Base-by-base conservation (phyloP, 2,113 vertebrate species). In the Mionectes macconnelli region DNA sequence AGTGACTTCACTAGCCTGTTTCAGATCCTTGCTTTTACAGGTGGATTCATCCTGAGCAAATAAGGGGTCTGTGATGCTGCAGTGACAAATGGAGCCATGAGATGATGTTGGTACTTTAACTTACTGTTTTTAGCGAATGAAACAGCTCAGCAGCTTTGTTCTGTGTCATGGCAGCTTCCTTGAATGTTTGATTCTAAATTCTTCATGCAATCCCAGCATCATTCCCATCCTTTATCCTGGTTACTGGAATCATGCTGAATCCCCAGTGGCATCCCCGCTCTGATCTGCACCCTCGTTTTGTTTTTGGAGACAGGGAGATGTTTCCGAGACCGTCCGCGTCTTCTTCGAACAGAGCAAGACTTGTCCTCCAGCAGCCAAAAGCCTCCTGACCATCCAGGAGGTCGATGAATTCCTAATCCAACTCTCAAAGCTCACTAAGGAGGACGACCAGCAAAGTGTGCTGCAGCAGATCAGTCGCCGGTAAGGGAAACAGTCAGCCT, bases 391-490 rank as follows among this genome's bases (percentile, higher is more conserved):
- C 69, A 98, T 99, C 91, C 99, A 99, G 92, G 99, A 99, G 88
- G 99, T 99, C 3, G 99, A 99, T 20, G 98, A 98, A 1, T 99
- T 98, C 22, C 98, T 99, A 22, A 98, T 96, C 40, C 98, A 97
- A 68, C 98, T 99, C 2, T 98, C 99, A 42, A 98, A 96, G 95
- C 98, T 99, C 73, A 99, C 99, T n/a, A 99, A 99, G 97, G 99
- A 99, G 69, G 99, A 99, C 6, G 99, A 99, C 40, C 99, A 99
- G 97, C 99, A 99, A 86, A 98, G 95, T 17, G 98, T 99, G 93
- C 98, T 99, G 79, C 98, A 99, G 69, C 96, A 96, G 14, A 98
- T 99, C 7, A 97, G 98, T 66, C 98, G 98, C 96, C 99, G 98
- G 99, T 99, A 30, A 74, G 96, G 79, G 39, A 22, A 79, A 56